A percentile compares a stretch with the other conserved stretches of the same genome.
Evolutionary conservation across 2,888 invertebrate species (phyloP).

Genomic region (Clunio marinus): DNA sequence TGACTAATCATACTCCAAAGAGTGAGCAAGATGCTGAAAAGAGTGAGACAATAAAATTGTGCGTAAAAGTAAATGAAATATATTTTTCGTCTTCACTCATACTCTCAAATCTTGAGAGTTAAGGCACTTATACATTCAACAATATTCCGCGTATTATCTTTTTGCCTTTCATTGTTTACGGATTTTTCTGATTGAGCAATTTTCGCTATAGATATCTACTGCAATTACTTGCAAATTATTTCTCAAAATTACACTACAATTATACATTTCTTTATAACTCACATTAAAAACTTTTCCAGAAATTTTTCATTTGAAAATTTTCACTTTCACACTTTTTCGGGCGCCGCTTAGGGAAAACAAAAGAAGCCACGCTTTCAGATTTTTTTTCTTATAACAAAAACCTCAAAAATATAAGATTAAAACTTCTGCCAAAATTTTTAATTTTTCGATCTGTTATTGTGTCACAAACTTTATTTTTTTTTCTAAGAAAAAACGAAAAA

Average conservation of each 20-base stretch:
- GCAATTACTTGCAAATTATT: too few species aligned
- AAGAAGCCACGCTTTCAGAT: constrained; percentile 16
- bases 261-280: not conserved
- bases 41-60: not conserved
- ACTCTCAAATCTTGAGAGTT: not conserved
- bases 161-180: constrained; percentile 21
- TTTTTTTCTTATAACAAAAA: not conserved
- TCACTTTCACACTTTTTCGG: not conserved
- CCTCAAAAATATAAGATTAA: not conserved
- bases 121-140: not conserved
- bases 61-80: constrained; percentile 9
- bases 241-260: constrained; percentile 1
- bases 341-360: constrained; percentile 16
- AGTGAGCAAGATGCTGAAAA: not conserved
- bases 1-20: too few species aligned
- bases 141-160: not conserved
- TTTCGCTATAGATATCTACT: too few species aligned
- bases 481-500: constrained; percentile 8
- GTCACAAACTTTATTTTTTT: constrained; percentile 13
- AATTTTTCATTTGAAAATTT: not conserved
- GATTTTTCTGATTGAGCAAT: not conserved
- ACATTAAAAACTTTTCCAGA: not conserved
- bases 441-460: not conserved
- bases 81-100: constrained; percentile 1
- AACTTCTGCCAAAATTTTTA: constrained; percentile 9